phyloP scores from a whole-genome alignment of 2,888 invertebrate species.

The Amphipyra tragopoginis region DNA sequence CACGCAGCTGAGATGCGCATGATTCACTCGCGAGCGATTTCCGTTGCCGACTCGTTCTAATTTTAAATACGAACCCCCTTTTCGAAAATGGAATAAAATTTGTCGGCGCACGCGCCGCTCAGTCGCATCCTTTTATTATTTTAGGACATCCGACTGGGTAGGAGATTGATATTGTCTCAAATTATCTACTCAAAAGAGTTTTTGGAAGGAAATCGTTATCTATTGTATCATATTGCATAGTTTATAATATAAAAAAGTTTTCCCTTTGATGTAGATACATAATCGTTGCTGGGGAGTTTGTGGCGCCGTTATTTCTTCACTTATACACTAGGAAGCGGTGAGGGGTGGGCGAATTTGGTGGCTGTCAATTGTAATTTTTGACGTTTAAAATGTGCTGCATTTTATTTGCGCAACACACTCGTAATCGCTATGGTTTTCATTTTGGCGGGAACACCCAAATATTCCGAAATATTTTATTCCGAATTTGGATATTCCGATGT shows the following conservation, averaged over 20 bases:
- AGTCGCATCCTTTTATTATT: constrained; percentile 84
- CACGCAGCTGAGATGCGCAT: constrained; percentile 61
- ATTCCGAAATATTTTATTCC: too few relatives aligned
- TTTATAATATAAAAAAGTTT: neutral
- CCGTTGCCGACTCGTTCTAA: constrained; percentile 85
- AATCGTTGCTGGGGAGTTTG: too few relatives aligned
- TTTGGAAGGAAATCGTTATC: constrained; percentile 40
- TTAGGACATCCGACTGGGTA: constrained; percentile 74
- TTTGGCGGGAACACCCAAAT: too few relatives aligned
- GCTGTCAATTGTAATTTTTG: too few relatives aligned
- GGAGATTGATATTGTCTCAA: constrained; percentile 58
- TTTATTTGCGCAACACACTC: too few relatives aligned
- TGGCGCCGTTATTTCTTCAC: too few relatives aligned
- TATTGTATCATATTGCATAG: constrained; percentile 24
- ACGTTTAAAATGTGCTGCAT: too few relatives aligned
- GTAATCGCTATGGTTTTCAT: too few relatives aligned
- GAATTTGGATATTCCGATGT: too few relatives aligned
- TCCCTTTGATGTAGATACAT: constrained; percentile 11
- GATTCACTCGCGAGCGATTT: constrained; percentile 85
- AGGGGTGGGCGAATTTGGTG: too few relatives aligned
- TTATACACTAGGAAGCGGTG: too few relatives aligned
- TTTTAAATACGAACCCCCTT: constrained; percentile 85
- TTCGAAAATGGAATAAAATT: constrained; percentile 86
- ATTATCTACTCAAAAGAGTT: constrained; percentile 35
- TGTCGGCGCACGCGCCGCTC: constrained; percentile 71